A percentile compares a stretch with the other conserved stretches of the same genome.
These are phyloP conservation scores for Sitta europaea DNA, from an alignment of 2,113 vertebrate species.

Conservation along the genomic window DNA sequence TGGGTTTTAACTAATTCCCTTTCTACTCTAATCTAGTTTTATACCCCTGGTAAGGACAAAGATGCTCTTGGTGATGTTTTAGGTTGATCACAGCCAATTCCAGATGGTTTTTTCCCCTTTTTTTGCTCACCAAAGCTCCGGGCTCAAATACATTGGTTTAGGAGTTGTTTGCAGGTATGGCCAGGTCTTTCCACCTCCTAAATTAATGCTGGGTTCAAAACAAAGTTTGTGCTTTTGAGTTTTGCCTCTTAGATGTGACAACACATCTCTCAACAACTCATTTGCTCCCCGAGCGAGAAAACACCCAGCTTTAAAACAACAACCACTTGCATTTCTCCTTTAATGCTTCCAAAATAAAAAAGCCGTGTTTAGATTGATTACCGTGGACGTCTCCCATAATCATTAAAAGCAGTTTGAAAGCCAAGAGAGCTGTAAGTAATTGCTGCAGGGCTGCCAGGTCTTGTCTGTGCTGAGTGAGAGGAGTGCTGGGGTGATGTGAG, in stretches of 20 bases:
- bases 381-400: not conserved
- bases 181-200: not conserved
- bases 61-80: not conserved
- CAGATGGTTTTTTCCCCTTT: not conserved
- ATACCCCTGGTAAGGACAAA: not conserved
- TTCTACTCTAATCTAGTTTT: not conserved
- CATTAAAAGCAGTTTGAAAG: not conserved
- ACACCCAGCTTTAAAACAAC: not conserved
- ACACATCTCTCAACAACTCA: not conserved
- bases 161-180: not conserved
- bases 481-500: not conserved
- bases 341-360: not conserved
- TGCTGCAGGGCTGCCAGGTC: not conserved
- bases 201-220: not conserved
- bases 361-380: not conserved
- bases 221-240: not conserved
- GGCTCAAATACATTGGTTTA: rapidly evolving
- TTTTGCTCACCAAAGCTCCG: not conserved
- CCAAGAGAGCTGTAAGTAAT: not conserved
- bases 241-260: not conserved
- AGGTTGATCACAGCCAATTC: not conserved
- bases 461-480: not conserved
- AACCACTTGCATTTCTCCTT: not conserved
- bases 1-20: not conserved
- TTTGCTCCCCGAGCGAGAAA: not conserved